Conservation (phyloP, 2,113 vertebrate species). For the Lophura nycthemera region DNA sequence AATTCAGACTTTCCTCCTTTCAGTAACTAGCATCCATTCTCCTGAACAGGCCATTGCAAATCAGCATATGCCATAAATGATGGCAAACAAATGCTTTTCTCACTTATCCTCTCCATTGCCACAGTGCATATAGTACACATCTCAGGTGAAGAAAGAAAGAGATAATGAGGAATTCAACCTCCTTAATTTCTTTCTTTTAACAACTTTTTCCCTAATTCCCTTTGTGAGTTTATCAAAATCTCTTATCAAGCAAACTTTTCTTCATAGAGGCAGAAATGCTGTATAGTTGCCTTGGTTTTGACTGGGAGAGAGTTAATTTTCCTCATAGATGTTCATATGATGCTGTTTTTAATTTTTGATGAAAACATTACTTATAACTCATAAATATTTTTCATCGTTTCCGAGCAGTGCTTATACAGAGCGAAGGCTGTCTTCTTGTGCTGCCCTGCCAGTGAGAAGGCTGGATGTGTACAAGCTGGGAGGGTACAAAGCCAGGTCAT, state of each 20-base stretch:
- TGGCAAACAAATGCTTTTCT: not conserved
- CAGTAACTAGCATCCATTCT: not conserved
- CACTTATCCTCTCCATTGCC: not conserved
- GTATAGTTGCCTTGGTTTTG: not conserved
- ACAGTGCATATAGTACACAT: not conserved
- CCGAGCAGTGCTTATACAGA: not conserved
- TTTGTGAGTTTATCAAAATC: not conserved
- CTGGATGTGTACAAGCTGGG: not conserved
- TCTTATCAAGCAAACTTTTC: not conserved
- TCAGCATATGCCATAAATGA: not conserved
- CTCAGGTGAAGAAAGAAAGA: not conserved
- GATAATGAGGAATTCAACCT: not conserved
- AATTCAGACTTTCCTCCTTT: not conserved
- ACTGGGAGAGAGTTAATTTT: not conserved
- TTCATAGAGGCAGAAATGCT: not conserved
- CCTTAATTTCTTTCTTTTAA: not conserved
- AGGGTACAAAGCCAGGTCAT: not conserved
- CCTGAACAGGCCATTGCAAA: not conserved
- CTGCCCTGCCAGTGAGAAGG: not conserved
- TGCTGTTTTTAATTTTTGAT: not conserved
- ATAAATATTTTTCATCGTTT: not conserved
- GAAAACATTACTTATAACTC: not conserved
- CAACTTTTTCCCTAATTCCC: accelerated
- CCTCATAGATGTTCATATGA: not conserved
- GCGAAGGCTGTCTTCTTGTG: not conserved